Evolutionary conservation across 1,140 invertebrate species (phyloP).

Genomic region (Musca domestica): DNA sequence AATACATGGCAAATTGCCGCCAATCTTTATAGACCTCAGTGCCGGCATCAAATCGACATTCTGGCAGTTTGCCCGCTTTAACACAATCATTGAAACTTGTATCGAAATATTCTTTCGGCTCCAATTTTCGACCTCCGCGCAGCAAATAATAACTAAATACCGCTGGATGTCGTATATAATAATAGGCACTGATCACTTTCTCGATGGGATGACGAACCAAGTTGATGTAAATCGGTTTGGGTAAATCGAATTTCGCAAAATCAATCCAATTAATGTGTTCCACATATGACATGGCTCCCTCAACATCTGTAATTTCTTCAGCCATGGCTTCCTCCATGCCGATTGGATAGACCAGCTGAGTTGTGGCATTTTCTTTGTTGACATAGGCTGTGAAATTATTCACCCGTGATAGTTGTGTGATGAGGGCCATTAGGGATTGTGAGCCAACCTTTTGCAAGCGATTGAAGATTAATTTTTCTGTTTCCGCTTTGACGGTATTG

Average conservation of each 20-base stretch:
- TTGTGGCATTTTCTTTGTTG: slow-evolving; percentile 55
- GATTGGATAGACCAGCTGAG: slow-evolving; percentile 30
- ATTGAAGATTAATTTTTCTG: slow-evolving; percentile 72
- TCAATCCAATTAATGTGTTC: slow-evolving; percentile 57
- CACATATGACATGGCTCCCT: slow-evolving; percentile 61
- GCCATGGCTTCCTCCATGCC: slow-evolving; percentile 66
- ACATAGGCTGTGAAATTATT: slow-evolving; percentile 46
- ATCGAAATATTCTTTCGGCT: slow-evolving; percentile 79
- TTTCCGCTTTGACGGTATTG: slow-evolving; percentile 70
- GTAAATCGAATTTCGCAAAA: slow-evolving; percentile 66
- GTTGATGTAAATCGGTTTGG: slow-evolving; percentile 84
- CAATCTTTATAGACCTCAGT: slow-evolving; percentile 72
- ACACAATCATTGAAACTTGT: slow-evolving; percentile 89
- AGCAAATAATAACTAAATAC: slow-evolving; percentile 65
- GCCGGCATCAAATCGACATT: slow-evolving; percentile 68
- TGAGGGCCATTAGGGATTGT: slow-evolving; percentile 81
- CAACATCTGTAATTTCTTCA: slow-evolving; percentile 45
- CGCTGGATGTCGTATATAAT: slow-evolving; percentile 63
- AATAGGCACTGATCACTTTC: slow-evolving; percentile 87
- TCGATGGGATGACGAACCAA: slow-evolving; percentile 84
- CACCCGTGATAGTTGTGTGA: slow-evolving; percentile 59
- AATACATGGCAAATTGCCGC: slow-evolving; percentile 76
- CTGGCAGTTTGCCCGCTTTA: slow-evolving; percentile 66
- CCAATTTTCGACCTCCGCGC: slow-evolving; percentile 74
- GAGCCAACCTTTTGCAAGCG: slow-evolving; percentile 84